Conservation (phyloP, 2,888 invertebrate genomes). For the Eristalis pertinax region DNA sequence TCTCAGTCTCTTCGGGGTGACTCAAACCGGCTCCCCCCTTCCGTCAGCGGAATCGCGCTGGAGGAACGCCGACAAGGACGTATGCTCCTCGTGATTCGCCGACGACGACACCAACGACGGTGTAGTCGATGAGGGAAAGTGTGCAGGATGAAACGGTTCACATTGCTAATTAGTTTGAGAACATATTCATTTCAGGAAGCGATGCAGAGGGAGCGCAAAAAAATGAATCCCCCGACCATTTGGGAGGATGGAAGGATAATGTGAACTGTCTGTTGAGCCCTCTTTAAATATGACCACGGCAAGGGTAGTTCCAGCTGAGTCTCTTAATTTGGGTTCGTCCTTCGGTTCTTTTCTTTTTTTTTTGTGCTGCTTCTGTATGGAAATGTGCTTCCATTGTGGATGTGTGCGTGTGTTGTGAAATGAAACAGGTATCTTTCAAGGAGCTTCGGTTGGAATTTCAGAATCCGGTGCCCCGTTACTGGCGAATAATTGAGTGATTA, state of each 20-base stretch:
- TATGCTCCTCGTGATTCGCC: not conserved
- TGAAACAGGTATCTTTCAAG: constrained; percentile 24
- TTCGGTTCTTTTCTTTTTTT: not conserved
- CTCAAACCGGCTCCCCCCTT: not conserved
- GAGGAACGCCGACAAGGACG: not conserved
- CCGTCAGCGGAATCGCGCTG: not conserved
- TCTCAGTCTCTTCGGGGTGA: constrained; percentile 18
- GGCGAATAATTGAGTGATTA: constrained; percentile 70
- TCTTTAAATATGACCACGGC: constrained; percentile 34
- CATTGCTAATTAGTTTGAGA: constrained; percentile 62
- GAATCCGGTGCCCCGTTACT: constrained; percentile 48
- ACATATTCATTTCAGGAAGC: constrained; percentile 54
- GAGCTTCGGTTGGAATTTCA: constrained; percentile 16
- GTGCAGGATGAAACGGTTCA: constrained; percentile 54
- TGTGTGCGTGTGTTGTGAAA: not conserved
- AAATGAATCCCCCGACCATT: not conserved
- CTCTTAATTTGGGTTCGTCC: constrained; percentile 53
- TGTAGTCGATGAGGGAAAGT: constrained; percentile 38
- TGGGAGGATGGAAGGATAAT: constrained; percentile 7
- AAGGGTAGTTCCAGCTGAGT: constrained; percentile 30
- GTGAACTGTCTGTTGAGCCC: constrained; percentile 26
- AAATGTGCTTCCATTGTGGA: not conserved
- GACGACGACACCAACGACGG: not conserved
- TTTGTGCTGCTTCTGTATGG: not conserved
- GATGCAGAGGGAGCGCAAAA: not conserved